phyloP scores from a whole-genome alignment of 2,888 invertebrate genomes.

The Autographa pulchrina region DNA sequence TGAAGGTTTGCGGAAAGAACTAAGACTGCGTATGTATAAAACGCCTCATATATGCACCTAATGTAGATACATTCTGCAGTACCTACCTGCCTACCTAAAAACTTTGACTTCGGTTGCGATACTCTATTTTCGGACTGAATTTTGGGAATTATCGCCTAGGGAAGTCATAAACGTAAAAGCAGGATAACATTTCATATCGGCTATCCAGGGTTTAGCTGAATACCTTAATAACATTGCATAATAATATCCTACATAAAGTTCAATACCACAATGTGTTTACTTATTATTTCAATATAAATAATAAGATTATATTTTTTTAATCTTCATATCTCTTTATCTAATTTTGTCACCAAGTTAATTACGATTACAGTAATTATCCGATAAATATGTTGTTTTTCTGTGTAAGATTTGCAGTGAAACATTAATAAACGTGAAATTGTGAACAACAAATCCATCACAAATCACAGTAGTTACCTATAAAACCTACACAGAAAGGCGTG shows the following conservation, averaged over 20 bases:
- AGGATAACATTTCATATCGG: too few relatives aligned
- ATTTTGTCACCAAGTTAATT: neutral
- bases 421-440: too few relatives aligned
- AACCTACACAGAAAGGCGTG: neutral
- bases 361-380: neutral
- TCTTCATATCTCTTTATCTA: neutral
- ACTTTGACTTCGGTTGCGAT: too few relatives aligned
- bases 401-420: neutral
- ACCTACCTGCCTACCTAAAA: too few relatives aligned
- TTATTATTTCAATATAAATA: neutral
- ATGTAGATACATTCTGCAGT: too few relatives aligned
- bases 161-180: too few relatives aligned
- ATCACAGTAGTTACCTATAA: too few relatives aligned
- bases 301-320: neutral
- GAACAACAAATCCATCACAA: too few relatives aligned
- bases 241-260: too few relatives aligned
- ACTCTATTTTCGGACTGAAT: too few relatives aligned
- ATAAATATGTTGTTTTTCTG: neutral
- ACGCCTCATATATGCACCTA: neutral
- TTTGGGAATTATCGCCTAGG: too few relatives aligned
- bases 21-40: neutral
- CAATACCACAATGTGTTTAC: neutral
- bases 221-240: neutral
- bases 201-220: too few relatives aligned
- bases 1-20: constrained; percentile 55